Evolutionary conservation across 2,888 invertebrate species (phyloP), one percentile per base, ranked within the genome.

Genomic region (Drosophila greeni): DNA sequence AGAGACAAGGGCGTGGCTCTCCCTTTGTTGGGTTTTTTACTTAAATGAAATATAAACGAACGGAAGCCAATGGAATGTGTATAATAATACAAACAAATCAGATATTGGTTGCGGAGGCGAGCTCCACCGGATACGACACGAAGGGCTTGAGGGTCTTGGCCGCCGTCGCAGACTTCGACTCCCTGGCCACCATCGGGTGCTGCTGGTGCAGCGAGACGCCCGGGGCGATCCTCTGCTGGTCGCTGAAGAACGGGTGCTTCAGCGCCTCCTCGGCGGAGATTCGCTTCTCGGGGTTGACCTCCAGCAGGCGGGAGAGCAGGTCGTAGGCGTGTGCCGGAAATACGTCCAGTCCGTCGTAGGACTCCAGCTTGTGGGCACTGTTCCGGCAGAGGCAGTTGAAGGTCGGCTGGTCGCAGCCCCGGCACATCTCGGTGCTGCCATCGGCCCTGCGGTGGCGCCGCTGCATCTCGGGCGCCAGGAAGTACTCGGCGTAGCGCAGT

Each of bases 291-390:
- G 95, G 95, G 90, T 95, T 92, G 29, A 95, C 91, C 87, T 95
- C 94, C 75, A 97, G 89, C 75, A 97, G 90, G 49, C 91, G 91
- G 74, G 89, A 89, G 45, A 95, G 90, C 72, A 97, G 90, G 83
- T 94, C 91, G 89, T 93, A 96, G 0, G 95, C 95, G 61, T 91
- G 90, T 74, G 91, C 90, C 12, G 95, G 94, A 88, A 93, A 94
- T 1, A 76, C 67, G 60, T 89, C 89, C 40, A 85, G 65, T 0
- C 79, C 76, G 6, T 84, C 84, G 39, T 86, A 73, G 3, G 74
- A 70, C 61, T 88, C 86, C 2, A 83, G 64, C 5, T 68, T 60
- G 53, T 84, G 86, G 24, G 53, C 62, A 23, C 85, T 80, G 40
- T 88, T 85, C 54, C 82, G 75, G 72, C 90, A 90, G 3, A 90